phyloP scores from a whole-genome alignment of 2,888 invertebrate genomes.

The Cybosia mesomella region DNA sequence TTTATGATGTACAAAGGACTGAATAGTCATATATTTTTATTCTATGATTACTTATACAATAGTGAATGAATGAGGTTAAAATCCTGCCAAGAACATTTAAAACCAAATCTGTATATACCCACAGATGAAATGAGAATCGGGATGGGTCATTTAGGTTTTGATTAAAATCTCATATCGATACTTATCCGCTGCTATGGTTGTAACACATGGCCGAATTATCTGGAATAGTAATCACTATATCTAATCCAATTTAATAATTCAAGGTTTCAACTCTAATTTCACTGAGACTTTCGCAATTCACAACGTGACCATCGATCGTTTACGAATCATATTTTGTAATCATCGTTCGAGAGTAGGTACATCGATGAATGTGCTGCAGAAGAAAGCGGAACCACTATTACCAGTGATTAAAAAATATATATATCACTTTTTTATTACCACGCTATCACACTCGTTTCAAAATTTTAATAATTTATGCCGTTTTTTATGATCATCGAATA shows the following conservation, averaged over 20 bases:
- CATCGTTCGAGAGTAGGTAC: constrained; percentile 32
- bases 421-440: constrained; percentile 15
- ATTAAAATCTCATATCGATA: constrained; percentile 44
- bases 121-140: constrained; percentile 20
- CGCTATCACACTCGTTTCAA: constrained; percentile 21
- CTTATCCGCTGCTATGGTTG: constrained; percentile 29
- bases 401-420: constrained; percentile 32
- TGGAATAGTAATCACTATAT: constrained; percentile 49
- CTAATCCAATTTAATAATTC: constrained; percentile 48
- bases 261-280: constrained; percentile 52
- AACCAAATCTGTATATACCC: constrained; percentile 21
- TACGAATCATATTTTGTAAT: constrained; percentile 31
- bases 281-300: constrained; percentile 37
- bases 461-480: constrained; percentile 38
- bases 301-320: constrained; percentile 49
- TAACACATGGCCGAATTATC: constrained; percentile 44
- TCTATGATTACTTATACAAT: neutral
- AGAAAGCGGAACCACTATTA: constrained; percentile 22
- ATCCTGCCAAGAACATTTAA: constrained; percentile 24
- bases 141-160: constrained; percentile 32
- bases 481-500: constrained; percentile 19
- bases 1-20: neutral
- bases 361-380: constrained; percentile 23
- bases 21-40: neutral
- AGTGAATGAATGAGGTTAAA: neutral